Conservation (phyloP, 92 coral and sea anemone genomes). For the Parazoanthus atlanticus region DNA sequence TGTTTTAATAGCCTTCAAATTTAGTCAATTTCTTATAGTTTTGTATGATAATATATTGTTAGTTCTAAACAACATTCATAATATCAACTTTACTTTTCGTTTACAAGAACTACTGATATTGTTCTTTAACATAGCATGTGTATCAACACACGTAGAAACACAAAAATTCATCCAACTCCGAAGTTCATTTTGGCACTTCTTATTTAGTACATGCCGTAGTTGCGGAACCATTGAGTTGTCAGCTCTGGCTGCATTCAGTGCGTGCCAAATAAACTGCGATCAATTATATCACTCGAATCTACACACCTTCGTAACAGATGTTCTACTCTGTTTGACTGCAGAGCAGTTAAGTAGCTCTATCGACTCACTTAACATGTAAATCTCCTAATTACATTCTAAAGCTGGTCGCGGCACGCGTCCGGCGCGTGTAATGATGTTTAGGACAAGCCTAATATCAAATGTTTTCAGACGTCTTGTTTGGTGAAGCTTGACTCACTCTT, state of each 20-base stretch:
- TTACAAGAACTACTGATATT: background rate
- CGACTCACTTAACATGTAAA: conserved; percentile 29
- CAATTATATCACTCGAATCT: conserved; percentile 3
- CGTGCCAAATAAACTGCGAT: conserved; percentile 4
- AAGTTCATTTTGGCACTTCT: background rate
- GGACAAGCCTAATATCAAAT: background rate
- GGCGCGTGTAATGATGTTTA: conserved; percentile 32
- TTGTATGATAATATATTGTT: too few relatives aligned
- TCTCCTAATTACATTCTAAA: conserved; percentile 39
- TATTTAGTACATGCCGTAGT: background rate
- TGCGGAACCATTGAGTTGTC: background rate
- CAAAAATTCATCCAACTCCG: background rate
- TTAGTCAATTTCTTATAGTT: too few relatives aligned
- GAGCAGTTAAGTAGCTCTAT: conserved; percentile 20
- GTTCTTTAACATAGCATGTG: background rate
- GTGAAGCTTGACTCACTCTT: conserved; percentile 1
- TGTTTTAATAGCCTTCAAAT: too few relatives aligned
- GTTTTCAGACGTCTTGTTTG: conserved; percentile 13
- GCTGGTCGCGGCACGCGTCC: conserved; percentile 23
- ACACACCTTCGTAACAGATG: conserved; percentile 31
- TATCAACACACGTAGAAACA: background rate
- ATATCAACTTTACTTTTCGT: background rate
- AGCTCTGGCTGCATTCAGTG: background rate
- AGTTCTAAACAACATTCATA: background rate
- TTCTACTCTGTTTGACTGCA: conserved; percentile 9